A percentile compares a stretch with the other conserved stretches of the same genome.
These are phyloP conservation scores for Gavia stellata DNA, from an alignment of 2,113 vertebrate species.

Conservation along the genomic window DNA sequence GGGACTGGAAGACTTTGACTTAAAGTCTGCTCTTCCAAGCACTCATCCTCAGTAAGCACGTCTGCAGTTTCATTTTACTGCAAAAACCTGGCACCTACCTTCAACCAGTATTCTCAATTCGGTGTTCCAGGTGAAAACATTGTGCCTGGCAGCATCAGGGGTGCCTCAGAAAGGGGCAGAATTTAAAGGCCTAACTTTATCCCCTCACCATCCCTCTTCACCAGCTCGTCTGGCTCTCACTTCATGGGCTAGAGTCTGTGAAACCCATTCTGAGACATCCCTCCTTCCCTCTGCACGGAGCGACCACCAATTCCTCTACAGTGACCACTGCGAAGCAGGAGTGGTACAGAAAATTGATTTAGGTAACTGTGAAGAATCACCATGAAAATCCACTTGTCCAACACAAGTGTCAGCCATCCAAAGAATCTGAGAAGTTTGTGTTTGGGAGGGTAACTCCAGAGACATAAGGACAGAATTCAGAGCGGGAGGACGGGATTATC, in stretches of 20 bases:
- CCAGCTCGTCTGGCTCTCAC: neutral
- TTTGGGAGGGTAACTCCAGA: neutral
- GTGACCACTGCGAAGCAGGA: neutral
- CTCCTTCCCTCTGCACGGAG: neutral
- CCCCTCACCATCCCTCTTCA: neutral
- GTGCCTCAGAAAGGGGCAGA: neutral
- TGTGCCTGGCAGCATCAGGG: neutral
- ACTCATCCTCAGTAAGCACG: accelerated
- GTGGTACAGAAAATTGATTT: neutral
- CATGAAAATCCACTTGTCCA: neutral
- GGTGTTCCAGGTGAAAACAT: neutral
- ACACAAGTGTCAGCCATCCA: neutral
- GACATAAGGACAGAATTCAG: neutral
- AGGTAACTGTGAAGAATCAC: neutral
- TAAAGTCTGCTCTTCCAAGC: neutral
- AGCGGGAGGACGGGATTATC: neutral
- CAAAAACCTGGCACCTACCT: neutral
- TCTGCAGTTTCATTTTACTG: neutral
- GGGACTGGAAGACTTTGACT: neutral
- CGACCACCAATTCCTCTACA: neutral
- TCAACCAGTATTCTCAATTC: neutral
- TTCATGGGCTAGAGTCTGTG: neutral
- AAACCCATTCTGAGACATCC: neutral
- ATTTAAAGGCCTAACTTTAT: no score
- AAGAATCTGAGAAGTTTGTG: neutral